A percentile compares a stretch with the other conserved stretches of the same genome.
These are phyloP conservation scores for Xanthostigma xanthostigma DNA, from an alignment of 2,888 invertebrate species.

Conservation along the genomic window DNA sequence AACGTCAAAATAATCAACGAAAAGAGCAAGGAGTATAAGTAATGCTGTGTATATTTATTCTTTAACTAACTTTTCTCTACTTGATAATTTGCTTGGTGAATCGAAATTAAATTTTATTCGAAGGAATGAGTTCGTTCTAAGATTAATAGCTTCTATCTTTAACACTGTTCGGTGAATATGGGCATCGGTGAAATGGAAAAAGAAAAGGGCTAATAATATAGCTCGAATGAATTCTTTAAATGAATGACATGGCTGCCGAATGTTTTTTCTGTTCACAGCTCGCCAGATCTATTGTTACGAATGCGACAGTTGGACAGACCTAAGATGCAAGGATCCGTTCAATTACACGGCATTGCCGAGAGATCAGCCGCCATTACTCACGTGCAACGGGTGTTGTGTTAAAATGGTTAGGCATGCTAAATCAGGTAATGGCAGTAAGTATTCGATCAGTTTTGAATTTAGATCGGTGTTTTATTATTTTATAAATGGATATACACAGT, in stretches of 20 bases:
- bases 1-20: too few relatives aligned
- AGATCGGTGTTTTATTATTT: background rate
- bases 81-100: too few relatives aligned
- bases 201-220: too few relatives aligned
- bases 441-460: constrained; percentile 1
- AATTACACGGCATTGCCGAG: constrained; percentile 79
- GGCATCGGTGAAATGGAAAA: too few relatives aligned
- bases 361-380: constrained; percentile 76
- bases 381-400: constrained; percentile 87
- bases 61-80: too few relatives aligned
- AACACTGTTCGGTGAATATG: too few relatives aligned
- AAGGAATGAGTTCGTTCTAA: too few relatives aligned
- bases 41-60: too few relatives aligned
- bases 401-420: constrained; percentile 88
- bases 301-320: constrained; percentile 85
- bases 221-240: background rate
- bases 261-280: constrained; percentile 36
- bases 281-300: constrained; percentile 87
- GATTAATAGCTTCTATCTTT: too few relatives aligned
- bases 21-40: too few relatives aligned
- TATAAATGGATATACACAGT: too few relatives aligned
- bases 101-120: too few relatives aligned
- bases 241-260: background rate
- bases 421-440: constrained; percentile 52
- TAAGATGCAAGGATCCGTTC: constrained; percentile 81